Base-by-base conservation (phyloP, 2,113 vertebrate species). In the Phalacrocorax aristotelis region DNA sequence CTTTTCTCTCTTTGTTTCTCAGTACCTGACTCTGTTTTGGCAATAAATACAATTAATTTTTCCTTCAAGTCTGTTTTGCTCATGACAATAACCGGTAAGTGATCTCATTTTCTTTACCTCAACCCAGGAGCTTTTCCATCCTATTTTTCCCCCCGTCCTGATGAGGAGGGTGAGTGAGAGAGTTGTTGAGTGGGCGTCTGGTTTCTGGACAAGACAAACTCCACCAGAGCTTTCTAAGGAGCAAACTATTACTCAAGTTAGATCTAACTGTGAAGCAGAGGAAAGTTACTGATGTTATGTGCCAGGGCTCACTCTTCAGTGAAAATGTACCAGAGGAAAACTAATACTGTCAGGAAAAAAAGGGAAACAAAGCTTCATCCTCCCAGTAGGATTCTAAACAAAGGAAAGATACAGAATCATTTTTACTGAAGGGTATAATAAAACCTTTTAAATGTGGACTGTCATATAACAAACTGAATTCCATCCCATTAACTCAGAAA, bases 401-500 rank as follows among this genome's bases (percentile, higher is more conserved):
- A 55, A 78, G 15, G 8, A 60, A 90, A 78, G 46, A 60, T 22
- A 60, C 4, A 72, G 32, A 94, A 80, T 17, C 0, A 32, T 51
- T 61, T 32, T 55, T 75, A 40, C 49, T 89, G 64, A 95, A 83
- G 22, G n/a, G 3, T 89, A 54, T 44, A 42, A 87, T 64, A 85
- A 76, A 96, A 93, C 3, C 8, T 62, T 82, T 75, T 92, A 84
- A 91, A 84, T 84, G 62, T 18, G 2, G 10, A 57, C 51, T 89
- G 42, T 32, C 46, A 60, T 61, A 66, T 52, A 79, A 81, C 66
- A 93, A 90, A 65, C 20, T 52, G 29, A 51, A 81, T 92, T 70
- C 26, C 26, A 94, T 40, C 5, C 65, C 66, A 84, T 88, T 97
- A 92, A 94, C 57, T 96, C 36, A 69, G 38, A 84, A 82, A 87